Evolutionary conservation across 92 coral and sea anemone species (phyloP).

Genomic region (Virgularia gustaviana): DNA sequence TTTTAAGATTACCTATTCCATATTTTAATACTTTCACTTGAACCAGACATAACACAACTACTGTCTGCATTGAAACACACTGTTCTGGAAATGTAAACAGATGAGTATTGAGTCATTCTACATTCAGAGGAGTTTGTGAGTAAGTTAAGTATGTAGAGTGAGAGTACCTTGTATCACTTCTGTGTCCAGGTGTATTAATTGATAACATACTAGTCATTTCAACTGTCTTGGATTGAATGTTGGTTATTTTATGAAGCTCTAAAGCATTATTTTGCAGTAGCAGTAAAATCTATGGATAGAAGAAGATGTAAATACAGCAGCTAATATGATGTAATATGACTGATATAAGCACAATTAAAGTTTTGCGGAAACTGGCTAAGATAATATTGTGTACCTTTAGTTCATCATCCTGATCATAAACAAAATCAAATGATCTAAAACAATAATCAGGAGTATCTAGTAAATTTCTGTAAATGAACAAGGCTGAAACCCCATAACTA

Average conservation of each 20-base stretch:
- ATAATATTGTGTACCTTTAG: conserved; percentile 48
- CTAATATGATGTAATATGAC: too few species aligned
- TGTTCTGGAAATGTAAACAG: conserved; percentile 50
- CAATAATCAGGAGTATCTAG: not conserved
- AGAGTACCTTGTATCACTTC: conserved; percentile 90
- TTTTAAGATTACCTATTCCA: conserved; percentile 77
- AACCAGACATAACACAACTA: conserved; percentile 82
- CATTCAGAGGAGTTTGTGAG: too few species aligned
- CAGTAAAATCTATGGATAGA: conserved; percentile 57
- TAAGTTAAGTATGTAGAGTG: too few species aligned
- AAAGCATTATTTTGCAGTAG: conserved; percentile 80
- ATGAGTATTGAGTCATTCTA: not conserved
- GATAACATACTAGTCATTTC: conserved; percentile 54
- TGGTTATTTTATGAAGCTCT: conserved; percentile 59
- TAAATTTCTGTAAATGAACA: not conserved
- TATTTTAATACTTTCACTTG: conserved; percentile 82
- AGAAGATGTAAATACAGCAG: not conserved
- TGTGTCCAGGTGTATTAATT: conserved; percentile 82
- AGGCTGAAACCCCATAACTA: too few species aligned
- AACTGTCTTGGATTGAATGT: conserved; percentile 33
- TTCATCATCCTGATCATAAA: conserved; percentile 34
- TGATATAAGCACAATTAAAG: not conserved
- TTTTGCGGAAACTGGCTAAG: not conserved
- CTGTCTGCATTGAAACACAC: conserved; percentile 83
- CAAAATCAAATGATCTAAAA: conserved; percentile 66